A percentile compares a stretch with the other conserved stretches of the same genome.
Evolutionary conservation across 2,113 vertebrate species (phyloP).

Genomic region (Mastomys natalensis): DNA sequence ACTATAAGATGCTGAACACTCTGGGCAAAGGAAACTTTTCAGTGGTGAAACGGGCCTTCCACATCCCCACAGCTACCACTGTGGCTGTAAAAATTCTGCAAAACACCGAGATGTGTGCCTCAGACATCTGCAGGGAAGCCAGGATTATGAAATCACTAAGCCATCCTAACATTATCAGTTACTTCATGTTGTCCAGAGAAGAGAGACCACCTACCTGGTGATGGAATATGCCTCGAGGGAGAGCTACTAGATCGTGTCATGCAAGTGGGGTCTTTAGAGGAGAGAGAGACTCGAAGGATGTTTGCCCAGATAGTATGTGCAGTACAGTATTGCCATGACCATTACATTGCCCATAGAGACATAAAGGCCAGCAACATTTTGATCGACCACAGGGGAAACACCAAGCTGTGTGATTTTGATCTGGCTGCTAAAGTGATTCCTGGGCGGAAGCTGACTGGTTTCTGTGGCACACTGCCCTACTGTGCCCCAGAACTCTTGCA

Average conservation of each 20-base stretch:
- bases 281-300: neutral
- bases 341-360: neutral
- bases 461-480: neutral
- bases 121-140: rapidly evolving
- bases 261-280: neutral
- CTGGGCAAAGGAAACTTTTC: no score
- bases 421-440: neutral
- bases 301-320: neutral
- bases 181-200: neutral
- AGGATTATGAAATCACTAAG: neutral
- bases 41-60: neutral
- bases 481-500: neutral
- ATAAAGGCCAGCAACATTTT: neutral
- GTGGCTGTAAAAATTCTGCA: neutral
- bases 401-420: neutral
- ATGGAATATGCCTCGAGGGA: neutral
- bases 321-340: neutral
- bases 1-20: no score
- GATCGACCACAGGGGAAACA: rapidly evolving
- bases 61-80: rapidly evolving
- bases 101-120: neutral
- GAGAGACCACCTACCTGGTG: neutral
- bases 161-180: neutral
- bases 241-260: neutral
- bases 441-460: neutral